These are phyloP conservation scores for Caenorhabditis remanei DNA, from an alignment of 1,140 invertebrate genomes.

Conservation along the genomic window DNA sequence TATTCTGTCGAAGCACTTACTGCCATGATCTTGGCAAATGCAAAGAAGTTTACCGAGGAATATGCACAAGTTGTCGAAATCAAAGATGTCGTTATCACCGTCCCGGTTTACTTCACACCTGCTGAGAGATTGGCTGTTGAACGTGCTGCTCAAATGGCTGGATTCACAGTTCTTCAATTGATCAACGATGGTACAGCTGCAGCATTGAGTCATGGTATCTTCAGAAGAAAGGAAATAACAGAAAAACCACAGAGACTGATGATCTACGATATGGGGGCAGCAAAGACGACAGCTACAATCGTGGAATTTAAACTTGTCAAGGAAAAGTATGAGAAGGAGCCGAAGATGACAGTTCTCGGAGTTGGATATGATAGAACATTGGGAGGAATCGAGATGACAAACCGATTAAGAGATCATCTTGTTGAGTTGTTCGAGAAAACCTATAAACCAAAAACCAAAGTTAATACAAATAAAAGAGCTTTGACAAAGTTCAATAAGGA, in stretches of 20 bases:
- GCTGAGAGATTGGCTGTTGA: constrained; percentile 89
- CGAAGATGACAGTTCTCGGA: constrained; percentile 88
- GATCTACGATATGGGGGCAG: constrained; percentile 98
- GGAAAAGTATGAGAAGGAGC: constrained; percentile 82
- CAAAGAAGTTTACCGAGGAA: constrained; percentile 71
- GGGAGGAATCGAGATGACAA: constrained; percentile 92
- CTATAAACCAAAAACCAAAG: constrained; percentile 79
- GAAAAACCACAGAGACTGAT: constrained; percentile 90
- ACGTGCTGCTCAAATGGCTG: constrained; percentile 89
- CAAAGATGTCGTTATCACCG: constrained; percentile 90
- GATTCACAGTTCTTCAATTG: constrained; percentile 86
- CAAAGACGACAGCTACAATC: constrained; percentile 90
- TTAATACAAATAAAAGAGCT: constrained; percentile 79
- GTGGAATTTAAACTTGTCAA: constrained; percentile 86
- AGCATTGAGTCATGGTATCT: constrained; percentile 98
- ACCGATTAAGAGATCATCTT: constrained; percentile 88
- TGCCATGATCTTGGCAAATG: constrained; percentile 77
- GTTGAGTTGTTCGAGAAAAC: constrained; percentile 89
- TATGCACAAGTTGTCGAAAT: constrained; percentile 80
- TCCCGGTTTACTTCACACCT: constrained; percentile 96
- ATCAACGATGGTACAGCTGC: constrained; percentile 80
- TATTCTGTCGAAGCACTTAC: constrained; percentile 73
- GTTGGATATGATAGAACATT: constrained; percentile 90
- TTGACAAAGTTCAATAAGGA: constrained; percentile 97
- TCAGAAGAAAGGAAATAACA: constrained; percentile 93